Evolutionary conservation across 1,140 invertebrate species (phyloP).

Genomic region (Patella vulgata): DNA sequence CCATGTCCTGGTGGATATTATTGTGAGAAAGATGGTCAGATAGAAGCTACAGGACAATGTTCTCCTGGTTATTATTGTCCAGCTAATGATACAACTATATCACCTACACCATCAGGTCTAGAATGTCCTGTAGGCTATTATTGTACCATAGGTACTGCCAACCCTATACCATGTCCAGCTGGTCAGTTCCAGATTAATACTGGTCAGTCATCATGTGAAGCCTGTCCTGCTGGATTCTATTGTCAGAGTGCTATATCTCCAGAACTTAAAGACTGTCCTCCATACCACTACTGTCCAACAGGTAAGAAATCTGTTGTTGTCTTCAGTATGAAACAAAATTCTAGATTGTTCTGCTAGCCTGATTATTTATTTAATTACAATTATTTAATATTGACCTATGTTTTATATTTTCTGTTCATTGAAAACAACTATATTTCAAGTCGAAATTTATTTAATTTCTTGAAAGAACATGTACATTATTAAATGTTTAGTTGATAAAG

Average conservation of each 20-base stretch:
- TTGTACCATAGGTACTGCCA: constrained; percentile 46
- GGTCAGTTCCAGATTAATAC: constrained; percentile 48
- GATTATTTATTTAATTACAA: too few relatives aligned
- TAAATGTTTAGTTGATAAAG: too few relatives aligned
- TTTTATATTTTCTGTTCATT: too few relatives aligned
- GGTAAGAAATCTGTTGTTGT: constrained; percentile 41
- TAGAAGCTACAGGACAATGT: constrained; percentile 50
- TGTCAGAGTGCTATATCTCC: constrained; percentile 46
- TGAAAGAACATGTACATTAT: too few relatives aligned
- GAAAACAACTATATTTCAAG: too few relatives aligned
- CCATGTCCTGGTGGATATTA: constrained; percentile 59
- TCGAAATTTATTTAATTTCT: too few relatives aligned
- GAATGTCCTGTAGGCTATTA: constrained; percentile 52
- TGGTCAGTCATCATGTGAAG: constrained; percentile 49
- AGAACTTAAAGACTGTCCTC: constrained; percentile 46
- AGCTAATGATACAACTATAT: constrained; percentile 50
- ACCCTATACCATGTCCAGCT: constrained; percentile 40
- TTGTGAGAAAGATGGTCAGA: constrained; percentile 52
- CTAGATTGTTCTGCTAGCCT: too few relatives aligned
- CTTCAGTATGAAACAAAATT: too few relatives aligned
- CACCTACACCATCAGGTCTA: constrained; percentile 45
- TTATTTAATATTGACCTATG: too few relatives aligned
- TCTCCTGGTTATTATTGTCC: constrained; percentile 60
- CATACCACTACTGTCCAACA: constrained; percentile 56
- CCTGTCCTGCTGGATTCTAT: constrained; percentile 57